These are phyloP conservation scores for Salpingus planirostris DNA, from an alignment of 2,888 invertebrate species.

Conservation along the genomic window DNA sequence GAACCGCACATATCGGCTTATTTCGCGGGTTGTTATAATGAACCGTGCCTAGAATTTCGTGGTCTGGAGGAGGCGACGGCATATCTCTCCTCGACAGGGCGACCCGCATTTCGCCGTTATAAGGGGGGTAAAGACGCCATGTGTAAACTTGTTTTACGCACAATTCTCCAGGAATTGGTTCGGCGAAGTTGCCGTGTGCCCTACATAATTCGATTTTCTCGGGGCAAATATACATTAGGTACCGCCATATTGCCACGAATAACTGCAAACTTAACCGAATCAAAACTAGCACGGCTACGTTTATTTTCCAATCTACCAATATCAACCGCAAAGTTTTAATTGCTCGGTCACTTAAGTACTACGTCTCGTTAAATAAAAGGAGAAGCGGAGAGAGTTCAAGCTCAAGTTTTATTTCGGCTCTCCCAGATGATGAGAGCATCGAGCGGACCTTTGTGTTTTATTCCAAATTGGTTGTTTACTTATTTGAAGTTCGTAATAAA, in stretches of 20 bases:
- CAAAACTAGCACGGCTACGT: too few species aligned
- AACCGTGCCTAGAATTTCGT: too few species aligned
- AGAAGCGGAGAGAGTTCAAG: conserved; percentile 6
- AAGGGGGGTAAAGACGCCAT: conserved; percentile 15
- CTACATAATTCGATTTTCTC: conserved; percentile 18
- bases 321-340: conserved; percentile 13
- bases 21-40: too few species aligned
- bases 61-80: too few species aligned
- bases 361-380: conserved; percentile 12
- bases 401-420: conserved; percentile 10
- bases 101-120: conserved; percentile 11
- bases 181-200: conserved; percentile 14
- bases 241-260: not conserved
- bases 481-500: conserved; percentile 17
- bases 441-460: conserved; percentile 11
- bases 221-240: conserved; percentile 4
- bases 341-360: conserved; percentile 12
- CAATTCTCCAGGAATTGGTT: conserved; percentile 24
- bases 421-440: conserved; percentile 10
- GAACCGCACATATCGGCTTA: too few species aligned
- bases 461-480: conserved; percentile 18
- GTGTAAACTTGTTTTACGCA: conserved; percentile 26
- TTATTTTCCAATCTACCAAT: too few species aligned
- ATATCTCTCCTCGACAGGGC: conserved; percentile 1
- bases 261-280: too few species aligned